Evolutionary conservation across 2,888 invertebrate species (phyloP).

Genomic region (Mythimna loreyi): DNA sequence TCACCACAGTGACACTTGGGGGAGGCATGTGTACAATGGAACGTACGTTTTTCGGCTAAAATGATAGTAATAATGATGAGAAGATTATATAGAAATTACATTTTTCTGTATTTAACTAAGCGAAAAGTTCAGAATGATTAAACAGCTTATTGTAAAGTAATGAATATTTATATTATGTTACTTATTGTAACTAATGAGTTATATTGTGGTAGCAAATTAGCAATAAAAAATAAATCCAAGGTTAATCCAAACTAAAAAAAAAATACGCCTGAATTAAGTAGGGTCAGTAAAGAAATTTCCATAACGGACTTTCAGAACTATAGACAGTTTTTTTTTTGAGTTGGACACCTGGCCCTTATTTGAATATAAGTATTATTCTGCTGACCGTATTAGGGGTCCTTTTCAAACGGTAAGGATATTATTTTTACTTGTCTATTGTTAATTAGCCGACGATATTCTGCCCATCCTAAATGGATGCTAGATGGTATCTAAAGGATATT

Average conservation of each 20-base stretch:
- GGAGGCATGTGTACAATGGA: no score
- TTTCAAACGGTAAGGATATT: constrained; percentile 37
- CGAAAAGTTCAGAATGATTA: no score
- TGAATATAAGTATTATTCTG: constrained; percentile 71
- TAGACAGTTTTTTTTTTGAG: constrained; percentile 71
- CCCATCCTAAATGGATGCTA: constrained; percentile 32
- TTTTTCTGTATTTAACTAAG: no score
- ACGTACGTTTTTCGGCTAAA: no score
- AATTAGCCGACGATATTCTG: constrained; percentile 44
- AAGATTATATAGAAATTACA: no score
- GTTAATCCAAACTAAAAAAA: constrained; percentile 23
- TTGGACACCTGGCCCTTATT: constrained; percentile 80
- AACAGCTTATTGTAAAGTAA: no score
- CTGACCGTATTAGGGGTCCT: constrained; percentile 64
- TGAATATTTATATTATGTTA: no score
- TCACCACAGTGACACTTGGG: no score
- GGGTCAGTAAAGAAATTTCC: constrained; percentile 77
- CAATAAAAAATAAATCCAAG: no score
- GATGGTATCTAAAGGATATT: constrained; percentile 19
- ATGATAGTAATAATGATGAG: no score
- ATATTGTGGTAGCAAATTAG: no score
- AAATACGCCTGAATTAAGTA: constrained; percentile 52
- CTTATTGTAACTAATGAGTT: no score
- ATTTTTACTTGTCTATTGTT: constrained; percentile 57
- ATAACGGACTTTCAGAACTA: constrained; percentile 56